A percentile compares a stretch with the other conserved stretches of the same genome.
phyloP scores from a whole-genome alignment of 2,797 vertebrate genomes.

The Periophthalmus magnuspinnatus region DNA sequence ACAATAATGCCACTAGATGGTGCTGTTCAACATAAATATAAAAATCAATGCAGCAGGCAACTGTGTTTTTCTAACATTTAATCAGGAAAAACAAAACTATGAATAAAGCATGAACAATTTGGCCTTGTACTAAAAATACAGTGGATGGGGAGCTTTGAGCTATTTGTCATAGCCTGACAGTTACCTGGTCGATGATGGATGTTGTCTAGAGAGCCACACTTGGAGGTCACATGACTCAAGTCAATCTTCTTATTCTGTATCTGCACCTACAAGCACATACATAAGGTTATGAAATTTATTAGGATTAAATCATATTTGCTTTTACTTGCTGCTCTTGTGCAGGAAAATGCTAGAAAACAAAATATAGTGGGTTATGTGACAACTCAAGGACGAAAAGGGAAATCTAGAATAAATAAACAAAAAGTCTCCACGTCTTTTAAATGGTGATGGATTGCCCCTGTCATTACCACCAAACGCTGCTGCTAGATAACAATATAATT shows the following conservation, averaged over 20 bases:
- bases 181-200: slow-evolving; percentile 97
- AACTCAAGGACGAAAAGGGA: background rate
- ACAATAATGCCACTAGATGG: slow-evolving; percentile 60
- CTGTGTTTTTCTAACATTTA: background rate
- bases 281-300: slow-evolving; percentile 24
- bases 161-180: background rate
- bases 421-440: slow-evolving; percentile 24
- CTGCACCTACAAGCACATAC: slow-evolving; percentile 80
- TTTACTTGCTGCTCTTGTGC: background rate
- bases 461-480: slow-evolving; percentile 32
- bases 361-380: background rate
- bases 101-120: slow-evolving; percentile 18
- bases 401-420: slow-evolving; percentile 31
- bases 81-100: slow-evolving; percentile 20
- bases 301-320: background rate
- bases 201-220: slow-evolving; percentile 97
- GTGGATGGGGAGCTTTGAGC: background rate
- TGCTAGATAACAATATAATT: slow-evolving; percentile 2
- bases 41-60: background rate
- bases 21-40: slow-evolving; percentile 27
- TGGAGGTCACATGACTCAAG: slow-evolving; percentile 97
- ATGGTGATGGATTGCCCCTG: slow-evolving; percentile 33
- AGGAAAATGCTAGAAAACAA: slow-evolving; percentile 11
- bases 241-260: slow-evolving; percentile 99
- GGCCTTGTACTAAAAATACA: background rate